Base-by-base conservation (phyloP, 1,140 invertebrate genomes). In the Pteromalus puparum region DNA sequence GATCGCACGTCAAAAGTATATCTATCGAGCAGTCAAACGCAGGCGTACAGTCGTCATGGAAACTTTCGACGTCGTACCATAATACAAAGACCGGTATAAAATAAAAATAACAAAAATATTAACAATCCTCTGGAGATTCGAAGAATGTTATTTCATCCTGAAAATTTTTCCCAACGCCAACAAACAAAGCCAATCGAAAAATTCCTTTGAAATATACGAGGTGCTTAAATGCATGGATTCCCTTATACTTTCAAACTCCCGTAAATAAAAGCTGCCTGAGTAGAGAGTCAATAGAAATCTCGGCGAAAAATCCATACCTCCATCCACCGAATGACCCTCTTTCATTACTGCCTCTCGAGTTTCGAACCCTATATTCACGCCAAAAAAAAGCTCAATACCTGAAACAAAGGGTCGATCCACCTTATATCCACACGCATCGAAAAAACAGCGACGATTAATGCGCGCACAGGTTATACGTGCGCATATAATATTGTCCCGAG, bases 371-470 rank as follows among this genome's bases (percentile, higher is more conserved):
- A 18, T 61, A 18, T 21, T n/a, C 5, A 61, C 21, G 21, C 18
- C 2, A 5, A n/a, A 70, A 70, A 70, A 70, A 70, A 70, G 28
- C 10, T 70, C 68, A n/a, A 70, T 70, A 70, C 24, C 68, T 15
- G 28, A 70, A 26, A 70, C 24, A 70, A 70, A 30, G 30, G 72
- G 21, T 34, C n/a, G 72, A 9, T 34, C n/a, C 38, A 1, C 21
- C 53, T 61, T 61, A 61, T 61, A 61, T 53, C 18, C 48, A 53
- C 7, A 30, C n/a, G n/a, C n/a, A n/a, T n/a, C n/a, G n/a, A 6
- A 42, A 83, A 78, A 70, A 70, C 67, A 28, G 28, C 7, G 68
- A 38, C 75, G 65, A 84, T 84, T 84, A 80, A 84, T 79, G 48
- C 77, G 26, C 21, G 24, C 5, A n/a, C n/a, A n/a, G 34, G 34